Base-by-base conservation (phyloP, 2,888 invertebrate genomes). In the Eristalis tenax region DNA sequence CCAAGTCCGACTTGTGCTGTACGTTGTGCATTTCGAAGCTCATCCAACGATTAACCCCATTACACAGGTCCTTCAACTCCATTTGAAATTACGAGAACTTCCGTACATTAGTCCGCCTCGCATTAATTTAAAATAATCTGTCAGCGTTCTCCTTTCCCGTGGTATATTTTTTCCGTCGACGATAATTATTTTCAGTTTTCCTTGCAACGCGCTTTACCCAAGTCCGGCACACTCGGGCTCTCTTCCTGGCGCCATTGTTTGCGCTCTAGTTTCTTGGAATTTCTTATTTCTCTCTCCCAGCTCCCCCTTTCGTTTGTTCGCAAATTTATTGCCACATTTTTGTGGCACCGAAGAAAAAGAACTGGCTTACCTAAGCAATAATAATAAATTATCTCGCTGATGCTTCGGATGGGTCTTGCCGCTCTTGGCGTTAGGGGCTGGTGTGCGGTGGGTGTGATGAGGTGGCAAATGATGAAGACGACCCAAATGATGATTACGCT, bases 291-390 rank as follows among this genome's bases (percentile, higher is more conserved):
- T 38, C 70, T 1, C 59, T 2, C 13, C 26, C 2, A 5, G 63
- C 73, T 59, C 65, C 28, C 23, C 57, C 35, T 43, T 32, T 35
- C 32, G 22, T 50, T 69, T 64, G n/a, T 83, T 73, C 73, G 79
- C 28, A 87, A 83, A 87, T 87, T 87, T 87, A 87, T 87, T 83
- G 69, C 87, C 87, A 80, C 79, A 87, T 83, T 87, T 87, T 80
- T 87, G 87, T 87, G 87, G 87, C 87, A 87, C 80, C 79, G 76
- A 68, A 63, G 73, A 73, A 82, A 78, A 79, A 68, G 76, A 87
- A 83, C 83, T 87, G 83, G 87, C 87, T 87, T 87, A 87, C 87
- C 87, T 83, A 87, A 87, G 87, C 87, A 87, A 87, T 87, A 87
- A 83, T 87, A 83, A 87, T 87, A 87, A 87, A 87, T 87, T 87